Evolutionary conservation across 2,888 invertebrate genomes (phyloP).

Genomic region (Epinotia demarniana): DNA sequence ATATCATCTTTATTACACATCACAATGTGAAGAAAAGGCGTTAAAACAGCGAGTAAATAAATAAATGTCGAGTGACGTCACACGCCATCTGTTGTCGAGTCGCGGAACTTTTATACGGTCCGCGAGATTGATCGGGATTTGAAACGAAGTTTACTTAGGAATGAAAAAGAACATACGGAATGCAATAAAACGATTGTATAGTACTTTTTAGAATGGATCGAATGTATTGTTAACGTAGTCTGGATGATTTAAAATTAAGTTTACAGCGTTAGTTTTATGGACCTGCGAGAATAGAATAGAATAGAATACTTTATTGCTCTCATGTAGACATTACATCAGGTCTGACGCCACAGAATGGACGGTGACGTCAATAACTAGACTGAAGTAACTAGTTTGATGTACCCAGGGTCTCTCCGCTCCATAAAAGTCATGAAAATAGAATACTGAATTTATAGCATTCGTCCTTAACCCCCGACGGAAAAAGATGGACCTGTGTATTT

Average conservation of each 20-base stretch:
- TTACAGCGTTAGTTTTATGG: conserved; percentile 25
- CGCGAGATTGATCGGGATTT: conserved; percentile 51
- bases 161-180: neutral
- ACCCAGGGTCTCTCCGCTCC: too few relatives aligned
- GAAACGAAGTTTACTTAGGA: neutral
- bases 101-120: conserved; percentile 50
- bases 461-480: too few relatives aligned
- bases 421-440: too few relatives aligned
- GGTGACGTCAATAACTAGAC: conserved; percentile 4
- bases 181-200: neutral
- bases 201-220: conserved; percentile 2
- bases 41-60: conserved; percentile 56
- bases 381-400: neutral
- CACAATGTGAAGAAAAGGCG: conserved; percentile 50
- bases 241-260: conserved; percentile 23
- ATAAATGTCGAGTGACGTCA: conserved; percentile 50
- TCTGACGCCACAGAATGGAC: too few relatives aligned
- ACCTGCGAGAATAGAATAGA: too few relatives aligned
- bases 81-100: conserved; percentile 58
- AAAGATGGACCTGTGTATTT: too few relatives aligned
- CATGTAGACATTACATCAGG: too few relatives aligned
- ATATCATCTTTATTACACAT: conserved; percentile 57
- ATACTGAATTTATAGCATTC: too few relatives aligned
- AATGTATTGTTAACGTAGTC: neutral
- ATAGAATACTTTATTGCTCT: too few relatives aligned